phyloP scores from a whole-genome alignment of 2,888 invertebrate species.

The Hirtodrosophila cameraria region DNA sequence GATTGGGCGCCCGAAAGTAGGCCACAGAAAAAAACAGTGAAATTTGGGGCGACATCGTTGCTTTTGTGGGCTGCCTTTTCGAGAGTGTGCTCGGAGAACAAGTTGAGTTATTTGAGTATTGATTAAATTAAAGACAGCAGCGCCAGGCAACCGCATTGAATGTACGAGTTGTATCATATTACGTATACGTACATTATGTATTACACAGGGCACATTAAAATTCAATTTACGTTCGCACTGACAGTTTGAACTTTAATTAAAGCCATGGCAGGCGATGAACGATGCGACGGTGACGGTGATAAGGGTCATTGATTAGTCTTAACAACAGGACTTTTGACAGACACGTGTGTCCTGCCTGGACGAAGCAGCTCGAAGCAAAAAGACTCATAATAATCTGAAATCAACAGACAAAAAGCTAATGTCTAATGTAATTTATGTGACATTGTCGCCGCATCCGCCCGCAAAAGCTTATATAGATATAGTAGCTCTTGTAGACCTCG shows the following conservation, averaged over 20 bases:
- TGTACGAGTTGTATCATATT: conserved; percentile 6
- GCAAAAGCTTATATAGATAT: conserved; percentile 32
- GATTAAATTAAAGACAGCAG: conserved; percentile 55
- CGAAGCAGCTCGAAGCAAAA: conserved; percentile 4
- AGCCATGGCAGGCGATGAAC: conserved; percentile 34
- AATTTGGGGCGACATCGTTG: conserved; percentile 27
- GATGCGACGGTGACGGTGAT: conserved; percentile 23
- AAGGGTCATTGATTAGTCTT: conserved; percentile 70
- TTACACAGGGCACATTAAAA: conserved; percentile 60
- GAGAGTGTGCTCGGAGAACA: conserved; percentile 37
- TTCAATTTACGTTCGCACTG: conserved; percentile 66
- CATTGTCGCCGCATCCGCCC: conserved; percentile 7
- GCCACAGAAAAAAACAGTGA: conserved; percentile 34
- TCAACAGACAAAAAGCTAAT: conserved; percentile 47
- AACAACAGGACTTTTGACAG: conserved; percentile 40
- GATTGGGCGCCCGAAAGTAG: conserved; percentile 51
- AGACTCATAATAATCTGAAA: conserved; percentile 52
- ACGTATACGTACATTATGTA: conserved; percentile 34
- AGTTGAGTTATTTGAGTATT: conserved; percentile 56
- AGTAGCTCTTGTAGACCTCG: conserved; percentile 19
- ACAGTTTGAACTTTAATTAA: conserved; percentile 72
- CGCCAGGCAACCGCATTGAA: conserved; percentile 11
- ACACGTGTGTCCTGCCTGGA: conserved; percentile 44
- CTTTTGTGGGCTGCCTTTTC: not conserved
- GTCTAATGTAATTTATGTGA: conserved; percentile 59